Conservation (phyloP, 2,888 invertebrate genomes). For the Phlogophora meticulosa region DNA sequence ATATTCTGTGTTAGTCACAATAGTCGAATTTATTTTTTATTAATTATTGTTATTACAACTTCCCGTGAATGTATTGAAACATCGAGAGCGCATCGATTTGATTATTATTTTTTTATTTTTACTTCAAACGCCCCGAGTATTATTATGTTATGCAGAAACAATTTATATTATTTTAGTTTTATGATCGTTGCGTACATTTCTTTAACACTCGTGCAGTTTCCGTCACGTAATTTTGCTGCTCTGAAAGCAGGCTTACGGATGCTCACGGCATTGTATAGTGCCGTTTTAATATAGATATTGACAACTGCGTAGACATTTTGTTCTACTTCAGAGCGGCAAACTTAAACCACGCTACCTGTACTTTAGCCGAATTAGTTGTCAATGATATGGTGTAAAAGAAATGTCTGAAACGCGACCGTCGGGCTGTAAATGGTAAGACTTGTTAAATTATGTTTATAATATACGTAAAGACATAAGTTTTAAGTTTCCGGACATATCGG, state of each 20-base stretch:
- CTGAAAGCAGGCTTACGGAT: too few relatives aligned
- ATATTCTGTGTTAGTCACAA: constrained; percentile 41
- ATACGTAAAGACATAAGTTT: constrained; percentile 63
- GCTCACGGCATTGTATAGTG: too few relatives aligned
- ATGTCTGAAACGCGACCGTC: constrained; percentile 68
- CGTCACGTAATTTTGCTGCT: too few relatives aligned
- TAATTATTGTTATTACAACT: constrained; percentile 22
- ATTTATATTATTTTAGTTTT: constrained; percentile 67
- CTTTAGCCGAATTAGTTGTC: constrained; percentile 61
- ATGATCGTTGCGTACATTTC: constrained; percentile 54
- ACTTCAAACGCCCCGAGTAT: constrained; percentile 69
- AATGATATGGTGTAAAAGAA: constrained; percentile 61
- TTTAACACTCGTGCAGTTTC: not conserved
- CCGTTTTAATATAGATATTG: too few relatives aligned
- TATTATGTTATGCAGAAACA: constrained; percentile 72
- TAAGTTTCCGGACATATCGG: constrained; percentile 64
- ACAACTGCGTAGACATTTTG: too few relatives aligned
- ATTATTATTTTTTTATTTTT: constrained; percentile 49
- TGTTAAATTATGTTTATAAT: constrained; percentile 75
- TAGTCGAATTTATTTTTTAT: constrained; percentile 35
- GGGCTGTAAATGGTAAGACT: constrained; percentile 85
- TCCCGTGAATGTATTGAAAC: constrained; percentile 14
- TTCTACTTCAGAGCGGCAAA: too few relatives aligned
- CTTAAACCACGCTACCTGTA: not conserved
- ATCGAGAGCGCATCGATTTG: constrained; percentile 48